Base-by-base conservation (phyloP, 1,140 invertebrate genomes). In the Anastatus disparis region DNA sequence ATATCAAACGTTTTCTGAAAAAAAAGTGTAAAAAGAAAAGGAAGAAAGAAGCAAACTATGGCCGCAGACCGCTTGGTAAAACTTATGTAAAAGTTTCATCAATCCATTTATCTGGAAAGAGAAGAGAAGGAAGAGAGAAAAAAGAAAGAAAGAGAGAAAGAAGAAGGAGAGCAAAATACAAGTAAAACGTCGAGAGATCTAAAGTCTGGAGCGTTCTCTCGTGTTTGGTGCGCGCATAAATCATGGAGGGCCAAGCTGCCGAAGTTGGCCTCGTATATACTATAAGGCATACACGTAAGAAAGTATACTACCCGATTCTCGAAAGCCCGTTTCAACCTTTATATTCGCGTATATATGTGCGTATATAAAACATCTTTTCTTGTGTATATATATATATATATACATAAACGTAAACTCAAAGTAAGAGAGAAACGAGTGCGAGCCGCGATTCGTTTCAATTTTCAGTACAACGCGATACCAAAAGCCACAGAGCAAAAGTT, bases 361-460 rank as follows among this genome's bases (percentile, higher is more conserved):
- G 46, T 35, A 10, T 35, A 35, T 35, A 35, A 35, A 22, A 10
- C 46, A 10, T n/a, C 46, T 2, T 4, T 2, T 9, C 52, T 61
- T 55, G 66, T 65, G 55, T 31, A 42, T 27, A 68, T n/a, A n/a
- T n/a, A n/a, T n/a, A n/a, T n/a, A n/a, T n/a, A n/a, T n/a, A n/a
- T n/a, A n/a, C n/a, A n/a, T 58, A 58, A 68, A 52, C 70, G 59
- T 72, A 61, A 71, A 70, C 62, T 64, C 48, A n/a, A n/a, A n/a
- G n/a, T n/a, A n/a, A n/a, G 59, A 64, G 44, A 42, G 50, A 62
- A 13, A 72, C 65, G 73, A 72, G 73, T 42, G 44, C 48, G n/a
- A n/a, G n/a, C n/a, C n/a, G 62, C 75, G 74, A 78, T 76, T 78
- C 73, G 72, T 76, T 78, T 78, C 76, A 76, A 78, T 78, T 78